Conservation (phyloP, 2,113 vertebrate genomes). For the Isurus oxyrinchus region DNA sequence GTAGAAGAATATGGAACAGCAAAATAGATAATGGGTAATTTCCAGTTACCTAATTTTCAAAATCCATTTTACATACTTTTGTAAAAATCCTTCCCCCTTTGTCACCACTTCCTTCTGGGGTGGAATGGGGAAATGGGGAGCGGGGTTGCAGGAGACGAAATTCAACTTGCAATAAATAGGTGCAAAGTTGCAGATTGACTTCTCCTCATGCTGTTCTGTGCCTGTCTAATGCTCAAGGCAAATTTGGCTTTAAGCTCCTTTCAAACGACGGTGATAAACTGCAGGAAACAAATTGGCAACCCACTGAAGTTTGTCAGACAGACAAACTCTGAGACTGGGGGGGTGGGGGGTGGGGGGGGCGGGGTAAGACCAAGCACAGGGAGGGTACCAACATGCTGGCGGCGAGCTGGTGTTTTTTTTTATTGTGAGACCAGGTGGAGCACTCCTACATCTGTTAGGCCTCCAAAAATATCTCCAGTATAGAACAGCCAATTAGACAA, state of each 20-base stretch:
- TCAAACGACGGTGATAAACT: background rate
- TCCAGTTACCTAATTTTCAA: background rate
- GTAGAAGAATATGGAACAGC: background rate
- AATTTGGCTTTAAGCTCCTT: background rate
- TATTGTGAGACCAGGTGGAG: no score
- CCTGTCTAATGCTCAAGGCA: background rate
- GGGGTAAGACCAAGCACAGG: background rate
- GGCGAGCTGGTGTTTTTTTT: no score
- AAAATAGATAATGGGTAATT: background rate
- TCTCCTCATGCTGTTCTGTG: no score
- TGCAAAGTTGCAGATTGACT: background rate
- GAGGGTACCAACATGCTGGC: background rate
- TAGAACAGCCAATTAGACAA: background rate
- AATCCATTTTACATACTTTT: background rate
- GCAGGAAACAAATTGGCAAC: background rate
- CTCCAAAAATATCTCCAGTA: background rate
- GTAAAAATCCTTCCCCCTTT: background rate
- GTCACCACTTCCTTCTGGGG: no score
- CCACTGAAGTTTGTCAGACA: background rate
- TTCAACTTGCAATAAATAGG: background rate
- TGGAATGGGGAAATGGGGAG: no score
- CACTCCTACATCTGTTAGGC: no score
- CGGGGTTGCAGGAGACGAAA: background rate
- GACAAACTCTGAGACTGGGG: background rate
- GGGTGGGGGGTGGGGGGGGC: no score